A percentile compares a stretch with the other conserved stretches of the same genome.
Conservation (phyloP, 2,888 invertebrate genomes). For the Agrochola lota region DNA sequence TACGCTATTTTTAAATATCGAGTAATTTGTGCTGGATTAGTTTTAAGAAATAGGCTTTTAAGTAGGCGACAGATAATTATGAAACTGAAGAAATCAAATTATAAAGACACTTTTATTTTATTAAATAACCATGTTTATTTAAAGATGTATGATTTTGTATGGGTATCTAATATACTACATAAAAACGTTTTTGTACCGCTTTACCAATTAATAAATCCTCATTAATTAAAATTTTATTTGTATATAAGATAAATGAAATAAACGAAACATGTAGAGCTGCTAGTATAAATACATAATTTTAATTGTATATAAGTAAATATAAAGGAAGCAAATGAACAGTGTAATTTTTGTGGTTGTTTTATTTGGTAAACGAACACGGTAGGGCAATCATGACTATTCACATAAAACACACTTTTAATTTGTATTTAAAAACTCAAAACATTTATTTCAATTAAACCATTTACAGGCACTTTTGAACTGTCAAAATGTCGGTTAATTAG, state of each 20-base stretch:
- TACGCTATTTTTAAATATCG: conserved; percentile 1
- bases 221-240: conserved; percentile 28
- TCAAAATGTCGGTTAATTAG: too few relatives aligned
- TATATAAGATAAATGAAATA: conserved; percentile 25
- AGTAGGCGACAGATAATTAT: neutral
- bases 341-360: conserved; percentile 39
- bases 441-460: too few relatives aligned
- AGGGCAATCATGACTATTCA: neutral
- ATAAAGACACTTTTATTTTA: conserved; percentile 13
- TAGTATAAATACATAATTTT: conserved; percentile 40
- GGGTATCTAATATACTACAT: neutral
- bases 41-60: neutral
- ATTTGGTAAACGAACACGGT: conserved; percentile 2
- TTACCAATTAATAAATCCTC: conserved; percentile 13
- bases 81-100: neutral
- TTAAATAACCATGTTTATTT: conserved; percentile 3
- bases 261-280: conserved; percentile 33
- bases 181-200: neutral
- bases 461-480: too few relatives aligned
- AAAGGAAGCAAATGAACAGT: conserved; percentile 11
- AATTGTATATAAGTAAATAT: conserved; percentile 38
- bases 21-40: neutral
- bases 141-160: conserved; percentile 26
- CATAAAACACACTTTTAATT: neutral
- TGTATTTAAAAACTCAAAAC: too few relatives aligned